Evolutionary conservation across 2,888 invertebrate species (phyloP), one percentile per base, ranked within the genome.

Genomic region (Eupelmus urozonus): DNA sequence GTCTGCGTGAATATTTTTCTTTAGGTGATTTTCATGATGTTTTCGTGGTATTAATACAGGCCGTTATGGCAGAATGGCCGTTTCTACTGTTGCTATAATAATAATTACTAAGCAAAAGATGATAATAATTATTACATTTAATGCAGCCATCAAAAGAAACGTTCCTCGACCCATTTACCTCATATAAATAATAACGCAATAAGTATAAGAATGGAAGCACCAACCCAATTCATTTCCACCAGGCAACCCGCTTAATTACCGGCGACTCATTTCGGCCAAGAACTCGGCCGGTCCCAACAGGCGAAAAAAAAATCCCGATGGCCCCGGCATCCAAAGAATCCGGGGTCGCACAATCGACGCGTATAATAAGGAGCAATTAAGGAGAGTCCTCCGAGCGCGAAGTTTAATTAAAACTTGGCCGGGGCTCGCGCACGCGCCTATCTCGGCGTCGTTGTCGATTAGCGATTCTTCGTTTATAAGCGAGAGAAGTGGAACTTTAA

Each of bases 341-440:
- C 59, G 49, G 13, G 34, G n/a, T 7, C 53, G 34, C 55, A 60
- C 51, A 60, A 75, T 75, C 67, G 66, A 67, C 51, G 40, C 60
- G 70, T 53, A 20, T 73, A 75, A 66, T 66, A 74, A 74, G 59
- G 59, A 67, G 60, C 66, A 60, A 75, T 75, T 60, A 75, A 67
- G 67, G 25, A 67, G 40, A 67, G 45, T 13, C 60, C 25, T 18
- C 57, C 66, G n/a, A 20, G 40, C 25, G n/a, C 60, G 18, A 75
- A 75, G 59, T 67, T 75, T 75, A 75, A 75, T 75, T 75, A 75
- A 75, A 75, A 60, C 75, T 67, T 75, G 60, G 75, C 59, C 5
- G 45, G 2, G 23, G 4, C 20, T 45, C 53, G 45, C n/a, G 18
- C 16, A 25, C 49, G 27, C 45, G 45, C 23, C 51, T 25, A 34